Percentiles rank a stretch among this genome's conserved stretches.
Conservation (phyloP, 2,888 invertebrate genomes). For the Aphidius colemani region DNA sequence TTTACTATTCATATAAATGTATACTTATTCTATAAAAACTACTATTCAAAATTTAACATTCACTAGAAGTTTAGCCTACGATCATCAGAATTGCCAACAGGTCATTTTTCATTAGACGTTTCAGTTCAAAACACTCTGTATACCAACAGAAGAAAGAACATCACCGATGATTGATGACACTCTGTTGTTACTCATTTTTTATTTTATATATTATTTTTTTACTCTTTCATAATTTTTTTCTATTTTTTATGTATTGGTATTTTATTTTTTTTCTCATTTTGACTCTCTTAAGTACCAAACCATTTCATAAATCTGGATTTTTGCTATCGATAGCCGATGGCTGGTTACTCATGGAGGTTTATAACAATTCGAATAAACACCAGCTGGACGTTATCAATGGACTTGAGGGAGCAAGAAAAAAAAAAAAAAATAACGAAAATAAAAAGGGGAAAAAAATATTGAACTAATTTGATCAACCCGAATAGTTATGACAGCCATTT, state of each 20-base stretch:
- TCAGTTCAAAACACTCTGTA: conserved; percentile 31
- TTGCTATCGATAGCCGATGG: conserved; percentile 42
- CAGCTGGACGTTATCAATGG: not conserved
- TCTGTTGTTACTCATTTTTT: conserved; percentile 3
- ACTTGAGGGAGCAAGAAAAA: not conserved
- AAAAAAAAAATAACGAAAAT: not conserved
- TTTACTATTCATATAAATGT: no score
- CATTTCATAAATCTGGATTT: conserved; percentile 43
- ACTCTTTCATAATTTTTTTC: conserved; percentile 31
- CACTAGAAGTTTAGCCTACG: not conserved
- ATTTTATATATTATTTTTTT: conserved; percentile 8
- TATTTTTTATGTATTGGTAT: no score
- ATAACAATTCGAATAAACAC: conserved; percentile 26
- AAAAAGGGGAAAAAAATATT: not conserved
- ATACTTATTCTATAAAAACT: no score
- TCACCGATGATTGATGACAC: conserved; percentile 41
- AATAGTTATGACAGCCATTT: not conserved
- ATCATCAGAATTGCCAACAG: conserved; percentile 47
- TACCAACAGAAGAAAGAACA: conserved; percentile 29
- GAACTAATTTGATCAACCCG: not conserved
- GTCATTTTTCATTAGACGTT: conserved; percentile 50
- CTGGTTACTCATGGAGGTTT: conserved; percentile 16
- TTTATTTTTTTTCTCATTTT: conserved; percentile 10
- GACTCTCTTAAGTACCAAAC: not conserved
- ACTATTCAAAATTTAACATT: no score